Conservation (phyloP, 2,113 vertebrate species). For the Pachycephala philippinensis region DNA sequence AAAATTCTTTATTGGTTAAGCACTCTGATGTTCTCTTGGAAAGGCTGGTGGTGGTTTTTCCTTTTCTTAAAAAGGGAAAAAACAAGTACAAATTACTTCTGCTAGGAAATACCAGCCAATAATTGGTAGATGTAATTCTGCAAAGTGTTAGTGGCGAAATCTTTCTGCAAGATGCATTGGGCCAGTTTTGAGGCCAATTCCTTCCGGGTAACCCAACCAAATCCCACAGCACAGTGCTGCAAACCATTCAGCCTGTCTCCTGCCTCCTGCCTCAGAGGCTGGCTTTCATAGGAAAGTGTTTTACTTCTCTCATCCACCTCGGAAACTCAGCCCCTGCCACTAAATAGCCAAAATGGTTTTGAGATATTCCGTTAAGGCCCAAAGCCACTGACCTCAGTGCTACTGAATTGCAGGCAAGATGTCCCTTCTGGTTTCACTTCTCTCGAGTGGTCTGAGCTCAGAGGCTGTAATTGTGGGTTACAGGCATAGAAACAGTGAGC, state of each 20-base stretch:
- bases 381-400: constrained; percentile 6
- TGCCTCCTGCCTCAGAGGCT: not conserved
- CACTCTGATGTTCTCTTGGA: not conserved
- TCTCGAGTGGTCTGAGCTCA: not conserved
- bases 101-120: constrained; percentile 25
- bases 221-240: not conserved
- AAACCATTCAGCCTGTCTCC: not conserved
- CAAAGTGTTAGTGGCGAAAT: constrained; percentile 10
- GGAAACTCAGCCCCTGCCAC: not conserved
- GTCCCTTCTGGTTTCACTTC: constrained; percentile 23
- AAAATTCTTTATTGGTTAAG: constrained; percentile 10
- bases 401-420: constrained; percentile 19
- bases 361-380: not conserved
- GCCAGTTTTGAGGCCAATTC: not conserved
- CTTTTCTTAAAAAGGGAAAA: not conserved
- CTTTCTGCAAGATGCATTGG: not conserved
- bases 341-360: constrained; percentile 15
- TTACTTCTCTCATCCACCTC: not conserved
- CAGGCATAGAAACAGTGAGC: not conserved
- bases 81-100: constrained; percentile 30
- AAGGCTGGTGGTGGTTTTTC: not conserved
- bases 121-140: constrained; percentile 37
- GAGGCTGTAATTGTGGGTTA: constrained; percentile 34
- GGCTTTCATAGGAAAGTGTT: not conserved
- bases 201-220: constrained; percentile 11